A percentile compares a stretch with the other conserved stretches of the same genome.
These are phyloP conservation scores for Aythya baeri DNA, from an alignment of 2,113 vertebrate species.

Conservation along the genomic window DNA sequence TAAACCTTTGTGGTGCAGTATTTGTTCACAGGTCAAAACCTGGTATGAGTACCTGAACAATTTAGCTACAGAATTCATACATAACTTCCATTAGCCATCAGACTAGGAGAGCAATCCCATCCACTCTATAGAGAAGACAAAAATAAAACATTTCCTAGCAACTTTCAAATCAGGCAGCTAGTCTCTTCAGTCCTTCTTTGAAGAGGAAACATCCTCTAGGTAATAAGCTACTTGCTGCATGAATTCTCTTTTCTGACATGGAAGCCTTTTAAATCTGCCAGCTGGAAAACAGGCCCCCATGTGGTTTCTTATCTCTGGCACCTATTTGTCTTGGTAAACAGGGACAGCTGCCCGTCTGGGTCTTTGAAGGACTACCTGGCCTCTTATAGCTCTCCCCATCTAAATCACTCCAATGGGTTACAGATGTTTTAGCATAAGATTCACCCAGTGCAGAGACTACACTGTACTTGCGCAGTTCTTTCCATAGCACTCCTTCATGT, in stretches of 20 bases:
- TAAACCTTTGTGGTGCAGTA: background rate
- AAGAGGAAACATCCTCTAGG: background rate
- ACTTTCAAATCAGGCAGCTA: background rate
- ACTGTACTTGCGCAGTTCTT: background rate
- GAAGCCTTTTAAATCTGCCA: background rate
- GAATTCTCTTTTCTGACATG: background rate
- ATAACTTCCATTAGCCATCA: background rate
- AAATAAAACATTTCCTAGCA: background rate
- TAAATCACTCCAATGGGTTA: background rate
- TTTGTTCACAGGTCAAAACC: background rate
- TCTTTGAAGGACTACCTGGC: background rate
- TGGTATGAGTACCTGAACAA: background rate
- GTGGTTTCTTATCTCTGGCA: background rate
- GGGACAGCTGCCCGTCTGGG: background rate
- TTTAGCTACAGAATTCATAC: background rate
- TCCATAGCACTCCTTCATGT: background rate
- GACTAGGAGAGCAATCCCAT: background rate
- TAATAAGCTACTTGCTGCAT: constrained; percentile 3
- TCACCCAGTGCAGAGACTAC: background rate
- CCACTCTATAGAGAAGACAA: background rate
- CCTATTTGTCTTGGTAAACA: background rate
- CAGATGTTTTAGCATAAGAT: background rate
- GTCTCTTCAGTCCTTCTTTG: background rate
- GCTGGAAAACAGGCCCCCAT: background rate
- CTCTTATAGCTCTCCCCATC: background rate